Percentiles rank a stretch among this genome's conserved stretches.
These are phyloP conservation scores for Muschampia staudingeri DNA, from an alignment of 2,888 invertebrate species.

Conservation along the genomic window DNA sequence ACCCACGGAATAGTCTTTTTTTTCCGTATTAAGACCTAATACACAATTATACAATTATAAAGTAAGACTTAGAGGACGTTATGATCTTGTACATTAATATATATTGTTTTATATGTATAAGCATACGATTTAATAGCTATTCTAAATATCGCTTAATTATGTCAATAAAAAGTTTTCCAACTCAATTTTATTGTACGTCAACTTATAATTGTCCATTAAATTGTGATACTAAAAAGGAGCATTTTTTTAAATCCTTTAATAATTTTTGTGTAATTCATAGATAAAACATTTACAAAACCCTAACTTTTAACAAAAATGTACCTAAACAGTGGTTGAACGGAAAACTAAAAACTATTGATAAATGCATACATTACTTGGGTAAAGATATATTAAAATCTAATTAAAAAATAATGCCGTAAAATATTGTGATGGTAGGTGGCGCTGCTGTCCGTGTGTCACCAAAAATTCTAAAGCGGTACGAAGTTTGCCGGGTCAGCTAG, in stretches of 20 bases:
- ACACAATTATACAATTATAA: background rate
- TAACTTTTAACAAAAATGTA: no score
- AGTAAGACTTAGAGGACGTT: no score
- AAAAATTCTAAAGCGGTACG: no score
- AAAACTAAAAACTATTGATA: no score
- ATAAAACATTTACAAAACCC: background rate
- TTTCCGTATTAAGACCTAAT: background rate
- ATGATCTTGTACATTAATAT: background rate
- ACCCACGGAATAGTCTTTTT: background rate
- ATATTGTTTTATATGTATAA: background rate
- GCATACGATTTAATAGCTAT: constrained; percentile 20
- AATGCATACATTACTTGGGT: no score
- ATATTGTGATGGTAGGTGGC: no score
- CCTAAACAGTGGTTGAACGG: no score
- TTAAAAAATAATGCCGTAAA: no score
- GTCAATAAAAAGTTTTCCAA: constrained; percentile 38
- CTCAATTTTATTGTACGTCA: constrained; percentile 43
- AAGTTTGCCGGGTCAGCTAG: no score
- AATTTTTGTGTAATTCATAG: background rate
- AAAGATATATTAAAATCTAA: no score
- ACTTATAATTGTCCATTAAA: constrained; percentile 80
- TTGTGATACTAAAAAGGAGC: constrained; percentile 80
- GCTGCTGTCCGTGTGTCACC: no score
- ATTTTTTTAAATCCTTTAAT: constrained; percentile 15
- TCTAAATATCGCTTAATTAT: constrained; percentile 33